Base-by-base conservation (phyloP, 2,797 vertebrate genomes). In the Anguilla anguilla region DNA sequence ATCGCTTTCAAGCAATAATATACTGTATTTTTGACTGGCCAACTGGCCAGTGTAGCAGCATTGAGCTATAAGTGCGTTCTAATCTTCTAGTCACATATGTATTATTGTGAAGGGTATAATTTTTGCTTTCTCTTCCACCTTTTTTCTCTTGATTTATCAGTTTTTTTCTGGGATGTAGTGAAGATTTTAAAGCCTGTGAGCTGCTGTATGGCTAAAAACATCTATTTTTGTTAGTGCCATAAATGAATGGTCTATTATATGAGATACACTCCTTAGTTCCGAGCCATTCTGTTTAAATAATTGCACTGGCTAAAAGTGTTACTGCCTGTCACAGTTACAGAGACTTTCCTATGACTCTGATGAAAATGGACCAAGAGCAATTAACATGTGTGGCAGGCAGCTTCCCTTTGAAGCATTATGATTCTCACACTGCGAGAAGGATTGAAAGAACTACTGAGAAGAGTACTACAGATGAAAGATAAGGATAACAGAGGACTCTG, bases 221-320 rank as follows among this genome's bases (percentile, higher is more conserved):
- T 59, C 49, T 64, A 51, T 57, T 87, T 64, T 43, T 49, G n/a
- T 69, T 64, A 82, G 49, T 46, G 53, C 51, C 17, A 43, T 72
- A 55, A 69, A 72, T 90, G 79, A 85, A 86, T 88, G 85, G 87
- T 87, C 84, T 51, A n/a, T 91, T 89, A 77, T 43, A 83, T 89
- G 51, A 82, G 84, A 88, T 81, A 87, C 53, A 43, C 72, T 81
- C 19, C n/a, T 49, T 64, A 51, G 28, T 51, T 83, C 86, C 53
- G 10, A 83, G 9, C n/a, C 88, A 77, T 39, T 28, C 83, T 81
- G 82, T 86, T 86, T 7, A 84, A 84, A 84, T 77, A 72, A 86
- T 77, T 69, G 86, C 74, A 53, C 86, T 81, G n/a, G 51, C 79
- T 88, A n/a, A 10, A 49, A 86, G 81, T 88, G 46, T 77, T 64